Base-by-base conservation (phyloP, 2,113 vertebrate genomes). In the Marcusenius ussheri region DNA sequence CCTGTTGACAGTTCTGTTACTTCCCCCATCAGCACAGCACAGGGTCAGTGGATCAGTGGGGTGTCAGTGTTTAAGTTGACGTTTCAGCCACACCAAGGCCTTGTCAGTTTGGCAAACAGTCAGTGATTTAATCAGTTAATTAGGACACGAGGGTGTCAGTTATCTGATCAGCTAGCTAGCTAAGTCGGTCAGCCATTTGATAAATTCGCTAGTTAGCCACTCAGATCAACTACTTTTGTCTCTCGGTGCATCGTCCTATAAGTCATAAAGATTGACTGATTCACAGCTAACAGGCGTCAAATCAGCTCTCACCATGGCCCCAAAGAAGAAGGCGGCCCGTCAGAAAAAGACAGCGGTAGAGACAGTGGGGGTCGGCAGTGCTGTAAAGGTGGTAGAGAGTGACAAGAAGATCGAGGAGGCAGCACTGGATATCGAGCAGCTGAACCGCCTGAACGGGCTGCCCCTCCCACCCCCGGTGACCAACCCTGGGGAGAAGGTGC, bases 301-400 rank as follows among this genome's bases (percentile, higher is more conserved):
- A 86, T 2, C 21, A 89, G 47, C 39, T 62, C 19, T 88, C 7
- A 27, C 42, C 5, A 97, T 97, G 97, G 95, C 96, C 35, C 96
- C 97, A 24, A 97, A 97, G 90, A 97, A 95, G 95, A 97, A 96
- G 95, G 90, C 90, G n/a, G n/a, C 94, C 11, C 96, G 95, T 0
- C 93, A 92, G 15, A 96, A 95, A 91, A 96, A 96, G 91, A 45
- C 91, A 0, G 83, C 77, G 0, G 7, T 85, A 70, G 95, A 95
- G n/a, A 90, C 85, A 47, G 70, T 56, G 85, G 95, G 92, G 88
- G 89, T 93, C 77, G 94, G 94, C 91, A 91, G 88, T 15, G 95
- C 92, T 70, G 91, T 94, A 89, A 88, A 95, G 87, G 86, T 96
- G 90, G 89, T 90, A 10, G 95, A 95, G 89, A 91, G 91, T 17